Base-by-base conservation (phyloP, 1,140 invertebrate genomes). In the Theocolax elegans region DNA sequence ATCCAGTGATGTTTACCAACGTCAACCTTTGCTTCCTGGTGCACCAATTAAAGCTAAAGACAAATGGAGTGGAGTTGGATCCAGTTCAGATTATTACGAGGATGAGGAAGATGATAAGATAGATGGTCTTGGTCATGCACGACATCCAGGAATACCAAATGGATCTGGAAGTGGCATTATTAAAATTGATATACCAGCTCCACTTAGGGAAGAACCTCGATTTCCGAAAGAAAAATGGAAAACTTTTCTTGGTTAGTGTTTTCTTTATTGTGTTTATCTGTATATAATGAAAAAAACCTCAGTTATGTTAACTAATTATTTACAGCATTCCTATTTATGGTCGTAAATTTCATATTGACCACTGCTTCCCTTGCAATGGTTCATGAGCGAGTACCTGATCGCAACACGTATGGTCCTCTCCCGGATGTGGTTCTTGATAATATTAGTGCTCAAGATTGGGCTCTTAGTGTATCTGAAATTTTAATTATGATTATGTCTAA, bases 391-490 rank as follows among this genome's bases (percentile, higher is more conserved):
- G 90, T 96, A 54, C 94, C 94, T 40, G 91, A 94, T 82, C 86
- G 91, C 67, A 85, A 88, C 25, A 87, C 83, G 0, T 91, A 91
- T 75, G 86, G 87, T 53, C 93, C 94, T 35, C 88, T 97, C 62
- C 93, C 93, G 27, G 95, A 97, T 81, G 87, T 94, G 42, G 87
- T 95, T 74, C 87, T 96, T 40, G 93, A 95, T 84, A 90, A 92
- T 78, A 83, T 96, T 42, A 85, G 85, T 56, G 88, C 89, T 54
- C 83, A 88, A 56, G 90, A 92, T 77, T 94, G 93, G 93, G 93
- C 91, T n/a, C 87, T 96, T 17, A 88, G 90, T 79, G 90, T 94
- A 17, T 94, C 93, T 15, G 94, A 96, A 87, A 90, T 94, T 80
- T 88, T 96, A 71, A 95, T 96, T 75, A 93, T 95, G 87, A 85